Percentiles rank a stretch among this genome's conserved stretches.
Conservation (phyloP, 2,888 invertebrate genomes). For the Mongoloraphidia duomilia region DNA sequence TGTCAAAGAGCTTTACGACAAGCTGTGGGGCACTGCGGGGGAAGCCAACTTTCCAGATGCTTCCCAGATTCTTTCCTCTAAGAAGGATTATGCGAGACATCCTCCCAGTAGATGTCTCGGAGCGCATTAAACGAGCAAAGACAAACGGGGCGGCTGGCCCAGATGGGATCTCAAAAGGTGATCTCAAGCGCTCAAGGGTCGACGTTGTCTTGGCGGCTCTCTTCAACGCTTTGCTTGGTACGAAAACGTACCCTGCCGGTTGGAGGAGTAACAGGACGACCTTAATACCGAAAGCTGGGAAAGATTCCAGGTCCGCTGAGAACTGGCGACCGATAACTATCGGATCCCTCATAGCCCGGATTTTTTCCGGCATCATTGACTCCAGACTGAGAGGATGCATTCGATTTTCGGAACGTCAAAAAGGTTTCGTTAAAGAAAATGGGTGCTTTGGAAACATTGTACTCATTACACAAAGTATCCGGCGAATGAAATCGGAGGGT, state of each 20-base stretch:
- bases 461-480: constrained; percentile 14
- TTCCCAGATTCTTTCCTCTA: constrained; percentile 6
- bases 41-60: constrained; percentile 12
- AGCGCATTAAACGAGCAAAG: constrained; percentile 12
- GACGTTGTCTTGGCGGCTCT: no score
- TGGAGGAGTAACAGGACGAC: no score
- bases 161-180: constrained; percentile 13
- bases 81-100: no score
- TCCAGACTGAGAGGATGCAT: no score
- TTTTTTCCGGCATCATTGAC: no score
- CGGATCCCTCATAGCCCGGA: no score
- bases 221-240: constrained; percentile 13
- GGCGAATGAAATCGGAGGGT: constrained; percentile 8
- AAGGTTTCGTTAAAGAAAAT: constrained; percentile 20
- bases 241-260: constrained; percentile 14
- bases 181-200: constrained; percentile 10
- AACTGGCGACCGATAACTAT: no score
- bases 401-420: constrained; percentile 17
- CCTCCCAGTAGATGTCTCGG: constrained; percentile 8
- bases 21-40: constrained; percentile 19
- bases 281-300: no score
- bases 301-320: no score
- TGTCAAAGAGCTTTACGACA: constrained; percentile 15
- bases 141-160: constrained; percentile 15
- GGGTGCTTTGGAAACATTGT: constrained; percentile 10